A percentile compares a stretch with the other conserved stretches of the same genome.
These are phyloP conservation scores for Corapipo altera DNA, from an alignment of 2,113 vertebrate genomes.

Conservation along the genomic window DNA sequence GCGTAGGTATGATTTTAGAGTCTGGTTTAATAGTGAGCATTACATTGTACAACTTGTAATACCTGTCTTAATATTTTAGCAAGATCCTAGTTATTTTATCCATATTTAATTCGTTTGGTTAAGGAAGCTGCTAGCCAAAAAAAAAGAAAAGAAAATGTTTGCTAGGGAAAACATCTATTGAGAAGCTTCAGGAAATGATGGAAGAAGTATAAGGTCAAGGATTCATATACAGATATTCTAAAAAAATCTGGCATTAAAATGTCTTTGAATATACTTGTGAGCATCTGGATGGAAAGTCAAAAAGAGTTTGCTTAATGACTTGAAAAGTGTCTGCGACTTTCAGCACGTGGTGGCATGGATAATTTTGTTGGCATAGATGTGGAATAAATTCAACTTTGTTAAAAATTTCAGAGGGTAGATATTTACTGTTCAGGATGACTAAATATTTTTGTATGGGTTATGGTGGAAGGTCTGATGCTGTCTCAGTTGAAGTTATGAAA, in stretches of 20 bases:
- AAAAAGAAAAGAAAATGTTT: not conserved
- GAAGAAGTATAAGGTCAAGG: not conserved
- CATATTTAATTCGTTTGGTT: not conserved
- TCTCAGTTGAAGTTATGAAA: not conserved
- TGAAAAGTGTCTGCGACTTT: not conserved
- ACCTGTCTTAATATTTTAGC: not conserved
- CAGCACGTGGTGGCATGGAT: not conserved
- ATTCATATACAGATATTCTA: not conserved
- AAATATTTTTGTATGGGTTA: not conserved
- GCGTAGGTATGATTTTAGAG: not conserved
- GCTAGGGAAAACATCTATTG: no score
- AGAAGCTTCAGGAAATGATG: not conserved
- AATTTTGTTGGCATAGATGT: not conserved
- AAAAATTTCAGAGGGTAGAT: not conserved
- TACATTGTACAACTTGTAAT: not conserved
- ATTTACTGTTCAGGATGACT: not conserved
- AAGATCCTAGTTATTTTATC: not conserved
- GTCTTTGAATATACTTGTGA: not conserved
- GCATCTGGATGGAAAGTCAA: not conserved
- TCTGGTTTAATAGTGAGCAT: not conserved
- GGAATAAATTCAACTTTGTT: not conserved
- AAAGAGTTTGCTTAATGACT: not conserved
- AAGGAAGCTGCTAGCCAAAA: not conserved
- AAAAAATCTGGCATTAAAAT: not conserved
- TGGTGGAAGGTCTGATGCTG: not conserved